These are phyloP conservation scores for Dicrurus megarhynchus DNA, from an alignment of 2,113 vertebrate species.

Conservation along the genomic window DNA sequence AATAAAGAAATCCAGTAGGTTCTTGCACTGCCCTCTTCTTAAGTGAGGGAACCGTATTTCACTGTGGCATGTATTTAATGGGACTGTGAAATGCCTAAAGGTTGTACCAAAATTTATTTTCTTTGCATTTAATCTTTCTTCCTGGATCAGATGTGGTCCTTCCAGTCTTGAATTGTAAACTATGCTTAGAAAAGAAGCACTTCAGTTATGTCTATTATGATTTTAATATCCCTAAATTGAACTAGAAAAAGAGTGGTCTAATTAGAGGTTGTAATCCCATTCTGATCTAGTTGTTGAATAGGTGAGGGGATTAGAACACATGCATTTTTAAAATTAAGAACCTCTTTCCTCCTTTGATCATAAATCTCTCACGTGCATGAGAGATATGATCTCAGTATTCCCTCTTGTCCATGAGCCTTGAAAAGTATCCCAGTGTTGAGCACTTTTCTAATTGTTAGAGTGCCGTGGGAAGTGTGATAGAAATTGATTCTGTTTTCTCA, in stretches of 20 bases:
- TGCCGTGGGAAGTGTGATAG: not conserved
- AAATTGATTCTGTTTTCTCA: not conserved
- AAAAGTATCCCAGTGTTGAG: not conserved
- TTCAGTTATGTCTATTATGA: not conserved
- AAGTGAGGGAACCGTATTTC: not conserved
- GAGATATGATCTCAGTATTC: not conserved
- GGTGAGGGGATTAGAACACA: fast-evolving
- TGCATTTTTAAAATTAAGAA: not conserved
- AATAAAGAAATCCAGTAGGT: not conserved
- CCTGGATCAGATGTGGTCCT: not conserved
- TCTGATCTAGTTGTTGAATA: not conserved
- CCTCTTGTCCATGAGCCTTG: not conserved
- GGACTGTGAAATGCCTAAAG: not conserved
- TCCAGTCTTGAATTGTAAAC: not conserved
- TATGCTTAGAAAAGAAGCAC: not conserved
- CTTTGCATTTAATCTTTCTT: not conserved
- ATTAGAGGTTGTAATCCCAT: not conserved
- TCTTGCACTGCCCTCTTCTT: not conserved
- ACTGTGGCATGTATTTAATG: not conserved
- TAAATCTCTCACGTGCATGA: fast-evolving
- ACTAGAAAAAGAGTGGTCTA: not conserved
- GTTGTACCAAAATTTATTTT: not conserved
- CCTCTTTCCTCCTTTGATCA: not conserved
- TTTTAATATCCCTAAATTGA: not conserved
- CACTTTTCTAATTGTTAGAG: not conserved